Conservation (phyloP, 2,113 vertebrate species). For the Odocoileus virginianus region DNA sequence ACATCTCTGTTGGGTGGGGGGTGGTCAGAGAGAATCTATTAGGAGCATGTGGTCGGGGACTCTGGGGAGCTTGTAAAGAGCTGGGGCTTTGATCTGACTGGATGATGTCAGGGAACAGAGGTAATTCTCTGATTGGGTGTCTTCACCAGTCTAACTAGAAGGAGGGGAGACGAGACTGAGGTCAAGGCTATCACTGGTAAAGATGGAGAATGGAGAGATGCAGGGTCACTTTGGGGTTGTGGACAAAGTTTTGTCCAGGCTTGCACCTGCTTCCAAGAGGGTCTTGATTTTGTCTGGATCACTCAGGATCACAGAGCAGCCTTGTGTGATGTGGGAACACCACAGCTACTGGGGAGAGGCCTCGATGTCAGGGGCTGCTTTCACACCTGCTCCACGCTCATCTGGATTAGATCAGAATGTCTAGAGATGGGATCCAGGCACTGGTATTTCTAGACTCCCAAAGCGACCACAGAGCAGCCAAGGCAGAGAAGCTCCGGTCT, state of each 20-base stretch:
- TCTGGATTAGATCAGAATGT: not conserved
- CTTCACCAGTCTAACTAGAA: not conserved
- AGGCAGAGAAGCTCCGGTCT: not conserved
- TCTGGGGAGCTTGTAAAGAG: not conserved
- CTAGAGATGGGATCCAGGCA: not conserved
- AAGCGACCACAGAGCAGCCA: not conserved
- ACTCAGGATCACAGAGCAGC: not conserved
- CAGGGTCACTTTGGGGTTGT: not conserved
- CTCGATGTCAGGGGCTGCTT: rapidly evolving
- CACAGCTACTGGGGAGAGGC: rapidly evolving
- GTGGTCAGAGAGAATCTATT: not conserved
- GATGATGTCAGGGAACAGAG: not conserved
- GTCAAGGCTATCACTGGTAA: not conserved
- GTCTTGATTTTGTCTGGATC: not conserved
- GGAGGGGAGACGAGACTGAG: not conserved
- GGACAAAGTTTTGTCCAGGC: not conserved
- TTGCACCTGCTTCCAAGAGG: not conserved
- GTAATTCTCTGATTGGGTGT: rapidly evolving
- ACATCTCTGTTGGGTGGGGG: rapidly evolving
- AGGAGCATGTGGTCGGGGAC: not conserved
- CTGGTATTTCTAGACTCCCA: not conserved
- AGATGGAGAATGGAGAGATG: not conserved
- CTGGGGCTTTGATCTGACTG: not conserved
- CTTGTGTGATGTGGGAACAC: not conserved
- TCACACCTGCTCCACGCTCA: not conserved